A percentile compares a stretch with the other conserved stretches of the same genome.
These are phyloP conservation scores for Pogonognathellus flavescens DNA, from an alignment of 1,140 invertebrate species.

Conservation along the genomic window DNA sequence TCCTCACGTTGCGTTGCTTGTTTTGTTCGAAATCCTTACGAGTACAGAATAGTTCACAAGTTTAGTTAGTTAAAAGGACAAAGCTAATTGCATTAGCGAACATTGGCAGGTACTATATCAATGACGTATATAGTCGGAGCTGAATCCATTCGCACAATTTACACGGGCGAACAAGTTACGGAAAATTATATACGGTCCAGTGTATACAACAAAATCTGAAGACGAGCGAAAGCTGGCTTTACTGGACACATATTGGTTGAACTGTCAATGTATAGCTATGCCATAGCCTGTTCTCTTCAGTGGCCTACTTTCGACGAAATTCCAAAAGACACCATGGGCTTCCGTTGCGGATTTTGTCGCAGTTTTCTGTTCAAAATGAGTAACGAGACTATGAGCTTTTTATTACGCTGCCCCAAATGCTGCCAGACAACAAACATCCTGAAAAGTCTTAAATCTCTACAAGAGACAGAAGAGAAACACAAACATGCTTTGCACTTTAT, in stretches of 20 bases:
- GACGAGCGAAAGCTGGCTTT: slow-evolving; percentile 78
- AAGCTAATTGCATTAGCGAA: slow-evolving; percentile 18
- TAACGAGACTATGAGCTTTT: slow-evolving; percentile 74
- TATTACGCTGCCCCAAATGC: slow-evolving; percentile 80
- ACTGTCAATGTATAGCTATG: slow-evolving; percentile 82
- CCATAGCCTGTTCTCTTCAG: slow-evolving; percentile 81
- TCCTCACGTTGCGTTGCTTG: not conserved
- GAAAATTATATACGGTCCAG: slow-evolving; percentile 95
- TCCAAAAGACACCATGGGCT: slow-evolving; percentile 68
- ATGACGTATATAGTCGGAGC: slow-evolving; percentile 83
- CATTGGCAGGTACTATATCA: slow-evolving; percentile 80
- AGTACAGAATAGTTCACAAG: not conserved
- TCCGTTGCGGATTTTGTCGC: slow-evolving; percentile 61
- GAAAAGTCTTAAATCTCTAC: slow-evolving; percentile 80
- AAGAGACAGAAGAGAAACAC: slow-evolving; percentile 81
- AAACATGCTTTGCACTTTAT: slow-evolving; percentile 77
- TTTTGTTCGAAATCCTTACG: not conserved
- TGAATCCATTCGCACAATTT: slow-evolving; percentile 82
- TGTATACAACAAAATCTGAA: slow-evolving; percentile 81
- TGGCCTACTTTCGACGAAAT: slow-evolving; percentile 87
- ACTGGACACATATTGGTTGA: slow-evolving; percentile 87
- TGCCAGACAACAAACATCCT: slow-evolving; percentile 80
- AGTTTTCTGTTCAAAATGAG: slow-evolving; percentile 52
- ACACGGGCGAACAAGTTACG: slow-evolving; percentile 82
- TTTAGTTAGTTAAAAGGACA: not conserved